Base-by-base conservation (phyloP, 2,797 vertebrate genomes). In the Rhabdomys pumilio region DNA sequence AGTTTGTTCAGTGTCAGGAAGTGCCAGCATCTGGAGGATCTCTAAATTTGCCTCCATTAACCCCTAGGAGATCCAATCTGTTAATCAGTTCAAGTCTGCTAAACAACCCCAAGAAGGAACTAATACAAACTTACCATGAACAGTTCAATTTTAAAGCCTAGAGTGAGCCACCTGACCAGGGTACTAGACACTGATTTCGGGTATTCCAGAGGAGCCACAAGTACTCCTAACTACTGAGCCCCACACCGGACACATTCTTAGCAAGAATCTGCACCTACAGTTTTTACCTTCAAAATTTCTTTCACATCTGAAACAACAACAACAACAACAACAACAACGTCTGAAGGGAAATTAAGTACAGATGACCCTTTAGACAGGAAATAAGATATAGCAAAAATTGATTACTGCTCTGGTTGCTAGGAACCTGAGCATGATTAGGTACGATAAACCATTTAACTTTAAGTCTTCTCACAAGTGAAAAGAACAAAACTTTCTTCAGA, bases 311-410 rank as follows among this genome's bases (percentile, higher is more conserved):
- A 89, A 93, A 85, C 34, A 76, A 87, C 94, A 91, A 44, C 34
- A 76, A 87, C 94, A 93, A 85, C 34, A 76, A 87, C 94, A 91
- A 44, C 34, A 76, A 87, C 94, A 91, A 44, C 24, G 44, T 83
- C 24, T 83, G 73, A 92, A 84, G 55, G 63, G 34, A 91, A 83
- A 94, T 41, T 80, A 75, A 80, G 50, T 34, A 2, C 31, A 75
- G 15, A 84, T 17, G 90, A 76, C 53, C 57, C 59, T 29, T 90
- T 87, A 67, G 76, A 86, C 26, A 95, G 34, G 63, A 47, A 44
- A 2, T 8, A 22, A 90, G 31, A 67, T 47, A 31, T 1, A 57
- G 41, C 34, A 92, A 83, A 95, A 91, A 50, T 11, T 31, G 38
- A n/a, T 77, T 29, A 92, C 47, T 50, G 26, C 47, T 38, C 13